Percentiles rank a stretch among this genome's conserved stretches.
phyloP scores from a whole-genome alignment of 2,888 invertebrate species.

The Gymnoscelis rufifasciata region DNA sequence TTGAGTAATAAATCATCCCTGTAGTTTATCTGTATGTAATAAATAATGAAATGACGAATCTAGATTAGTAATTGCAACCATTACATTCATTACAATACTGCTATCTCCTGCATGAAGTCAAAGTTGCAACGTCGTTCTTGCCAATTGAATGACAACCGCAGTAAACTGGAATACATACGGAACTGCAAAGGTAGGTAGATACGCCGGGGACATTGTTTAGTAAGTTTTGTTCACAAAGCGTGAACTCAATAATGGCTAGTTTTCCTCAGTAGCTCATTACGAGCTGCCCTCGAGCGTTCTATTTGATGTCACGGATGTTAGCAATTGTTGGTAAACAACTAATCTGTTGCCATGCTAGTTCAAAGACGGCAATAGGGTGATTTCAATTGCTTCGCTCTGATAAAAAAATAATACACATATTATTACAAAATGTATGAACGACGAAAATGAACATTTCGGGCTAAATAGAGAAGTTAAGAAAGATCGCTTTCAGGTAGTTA shows the following conservation, averaged over 20 bases:
- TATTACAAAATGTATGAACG: too few relatives aligned
- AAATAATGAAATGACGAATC: too few relatives aligned
- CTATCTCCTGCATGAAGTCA: background rate
- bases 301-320: conserved; percentile 12
- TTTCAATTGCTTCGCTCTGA: background rate
- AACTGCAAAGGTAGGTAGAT: conserved; percentile 5
- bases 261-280: conserved; percentile 16
- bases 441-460: background rate
- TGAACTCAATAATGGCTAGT: conserved; percentile 18
- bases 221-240: conserved; percentile 15
- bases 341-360: conserved; percentile 7
- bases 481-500: conserved; percentile 46
- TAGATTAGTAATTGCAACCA: too few relatives aligned
- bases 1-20: too few relatives aligned
- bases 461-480: conserved; percentile 33
- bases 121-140: too few relatives aligned
- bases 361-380: background rate
- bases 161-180: conserved; percentile 2
- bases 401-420: background rate
- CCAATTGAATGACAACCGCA: conserved; percentile 1
- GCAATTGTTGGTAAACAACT: conserved; percentile 16
- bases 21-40: too few relatives aligned
- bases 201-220: conserved; percentile 10
- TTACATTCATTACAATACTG: too few relatives aligned
- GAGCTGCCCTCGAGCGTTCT: conserved; percentile 14